phyloP scores from a whole-genome alignment of 2,888 invertebrate genomes.

The Tinea trinotella region DNA sequence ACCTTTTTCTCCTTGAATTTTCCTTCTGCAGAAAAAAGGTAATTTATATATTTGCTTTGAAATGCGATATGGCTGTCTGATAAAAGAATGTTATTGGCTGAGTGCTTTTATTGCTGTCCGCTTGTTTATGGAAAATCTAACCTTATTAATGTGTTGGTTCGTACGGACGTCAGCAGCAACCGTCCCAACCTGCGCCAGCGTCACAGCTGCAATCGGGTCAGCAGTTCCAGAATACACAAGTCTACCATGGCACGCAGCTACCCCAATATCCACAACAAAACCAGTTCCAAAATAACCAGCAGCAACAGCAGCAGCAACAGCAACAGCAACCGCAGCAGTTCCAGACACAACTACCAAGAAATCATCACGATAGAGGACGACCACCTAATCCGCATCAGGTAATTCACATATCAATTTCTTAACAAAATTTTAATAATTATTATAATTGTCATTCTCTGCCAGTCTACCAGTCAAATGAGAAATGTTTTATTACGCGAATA shows the following conservation, averaged over 20 bases:
- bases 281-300: conserved; percentile 66
- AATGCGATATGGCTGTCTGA: conserved; percentile 32
- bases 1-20: conserved; percentile 42
- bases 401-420: no score
- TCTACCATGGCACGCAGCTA: conserved; percentile 72
- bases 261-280: conserved; percentile 65
- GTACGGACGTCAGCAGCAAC: conserved; percentile 74
- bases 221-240: conserved; percentile 68
- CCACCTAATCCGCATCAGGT: conserved; percentile 67
- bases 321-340: conserved; percentile 34
- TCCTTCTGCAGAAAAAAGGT: conserved; percentile 44
- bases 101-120: conserved; percentile 66
- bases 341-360: conserved; percentile 58
- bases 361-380: conserved; percentile 67
- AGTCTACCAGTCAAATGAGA: no score
- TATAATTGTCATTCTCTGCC: no score
- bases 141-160: conserved; percentile 74
- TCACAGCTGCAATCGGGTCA: conserved; percentile 67
- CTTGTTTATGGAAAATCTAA: conserved; percentile 70
- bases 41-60: conserved; percentile 61
- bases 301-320: conserved; percentile 48
- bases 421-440: no score
- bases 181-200: conserved; percentile 69
- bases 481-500: no score
- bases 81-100: conserved; percentile 42